These are phyloP conservation scores for Drosophila formosana DNA, from an alignment of 2,888 invertebrate species.

Conservation along the genomic window DNA sequence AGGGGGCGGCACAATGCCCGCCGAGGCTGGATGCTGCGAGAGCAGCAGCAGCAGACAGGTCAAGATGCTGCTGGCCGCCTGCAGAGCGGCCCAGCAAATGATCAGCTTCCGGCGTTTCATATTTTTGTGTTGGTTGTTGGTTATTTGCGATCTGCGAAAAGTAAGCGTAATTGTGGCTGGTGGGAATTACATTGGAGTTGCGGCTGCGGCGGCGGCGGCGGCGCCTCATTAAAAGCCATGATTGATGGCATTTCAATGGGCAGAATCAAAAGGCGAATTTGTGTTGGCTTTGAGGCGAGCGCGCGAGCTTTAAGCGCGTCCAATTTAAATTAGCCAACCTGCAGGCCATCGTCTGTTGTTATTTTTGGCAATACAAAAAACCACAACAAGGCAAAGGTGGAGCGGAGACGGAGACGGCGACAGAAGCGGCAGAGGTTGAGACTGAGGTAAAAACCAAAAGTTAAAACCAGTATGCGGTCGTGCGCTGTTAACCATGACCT, in stretches of 20 bases:
- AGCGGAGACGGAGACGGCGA: not conserved
- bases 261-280: slow-evolving; percentile 19
- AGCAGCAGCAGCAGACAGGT: slow-evolving; percentile 66
- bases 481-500: slow-evolving; percentile 75
- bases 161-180: slow-evolving; percentile 14
- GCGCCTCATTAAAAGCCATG: slow-evolving; percentile 68
- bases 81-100: slow-evolving; percentile 73
- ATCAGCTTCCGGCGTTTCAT: slow-evolving; percentile 80
- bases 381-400: slow-evolving; percentile 1
- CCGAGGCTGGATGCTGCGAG: slow-evolving; percentile 53
- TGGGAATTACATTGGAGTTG: slow-evolving; percentile 21
- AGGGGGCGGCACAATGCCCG: slow-evolving; percentile 91
- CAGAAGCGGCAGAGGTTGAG: not conserved
- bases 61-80: slow-evolving; percentile 70
- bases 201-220: slow-evolving; percentile 14
- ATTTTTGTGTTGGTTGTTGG: not conserved
- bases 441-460: slow-evolving; percentile 11
- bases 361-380: slow-evolving; percentile 29
- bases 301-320: slow-evolving; percentile 32
- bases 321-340: slow-evolving; percentile 75
- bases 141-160: slow-evolving; percentile 35
- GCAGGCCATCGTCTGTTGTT: slow-evolving; percentile 19
- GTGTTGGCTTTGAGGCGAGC: slow-evolving; percentile 8
- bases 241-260: slow-evolving; percentile 68
- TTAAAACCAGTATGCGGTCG: slow-evolving; percentile 70